Evolutionary conservation across 2,113 vertebrate species (phyloP), one percentile per base, ranked within the genome.

Genomic region (Sapajus apella): DNA sequence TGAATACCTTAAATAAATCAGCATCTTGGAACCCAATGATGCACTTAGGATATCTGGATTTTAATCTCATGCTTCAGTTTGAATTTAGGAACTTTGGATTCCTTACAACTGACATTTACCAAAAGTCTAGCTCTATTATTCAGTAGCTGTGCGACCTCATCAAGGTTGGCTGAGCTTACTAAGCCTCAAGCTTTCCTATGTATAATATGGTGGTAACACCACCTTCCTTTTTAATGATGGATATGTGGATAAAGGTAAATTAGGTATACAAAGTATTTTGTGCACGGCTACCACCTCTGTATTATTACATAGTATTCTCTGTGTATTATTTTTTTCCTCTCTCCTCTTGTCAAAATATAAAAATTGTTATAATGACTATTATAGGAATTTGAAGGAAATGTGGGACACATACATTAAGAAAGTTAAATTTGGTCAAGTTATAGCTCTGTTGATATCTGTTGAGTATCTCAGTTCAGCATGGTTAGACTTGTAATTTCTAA

Each of bases 221-320:
- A 5, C 55, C 80, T 84, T 40, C 12, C 16, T 90, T 85, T 89
- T 85, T 37, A 70, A 47, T 23, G 52, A 35, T 86, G 16, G 10
- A 30, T 86, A 17, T 68, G 50, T 92, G 14, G 40, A 94, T 47
- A 90, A 84, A 45, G 73, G 10, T 91, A 58, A 16, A 64, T 58
- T 91, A 95, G 27, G 5, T 81, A 77, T 82, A 56, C 12, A 85
- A 86, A 86, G 90, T 92, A 81, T 90, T 96, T 91, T 58, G 20
- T 68, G 17, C 2, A 52, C 35, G 55, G 16, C 37, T 82, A 80
- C 20, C 11, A 77, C 52, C 32, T 68, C 17, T 18, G 3, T 68
- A 14, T 64, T 64, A 32, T 64, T 64, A 30, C 61, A 32, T 83
- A 82, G 23, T 70, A 66, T 87, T 87, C 11, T 14, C 5, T 82